Base-by-base conservation (phyloP, 2,797 vertebrate species). In the Scarus forsteni region DNA sequence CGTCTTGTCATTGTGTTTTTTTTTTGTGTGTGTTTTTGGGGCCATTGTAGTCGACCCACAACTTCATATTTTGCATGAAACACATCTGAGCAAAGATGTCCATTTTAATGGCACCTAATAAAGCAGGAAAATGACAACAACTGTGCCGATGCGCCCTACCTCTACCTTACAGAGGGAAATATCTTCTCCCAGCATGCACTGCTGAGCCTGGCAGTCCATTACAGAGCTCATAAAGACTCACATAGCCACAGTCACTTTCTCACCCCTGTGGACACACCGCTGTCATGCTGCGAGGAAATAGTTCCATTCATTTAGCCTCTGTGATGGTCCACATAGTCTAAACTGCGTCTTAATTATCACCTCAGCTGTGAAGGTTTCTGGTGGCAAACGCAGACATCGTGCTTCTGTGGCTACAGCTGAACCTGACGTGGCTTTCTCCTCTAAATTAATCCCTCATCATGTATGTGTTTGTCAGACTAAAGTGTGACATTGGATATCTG, bases 191-290 rank as follows among this genome's bases (percentile, higher is more conserved):
- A 80, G 60, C 79, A 68, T 80, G 83, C 57, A 49, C 3, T 49
- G 62, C 62, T 49, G 52, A 43, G 62, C 56, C 81, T 78, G 68
- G 66, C 59, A 75, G 63, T 64, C 71, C 35, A 56, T 86, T 51
- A 70, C 44, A 75, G 67, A 63, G 65, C 64, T 70, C 57, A 75
- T 67, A 69, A 69, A 78, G 74, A 82, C 85, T 85, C 85, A 81
- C 79, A 87, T 50, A 11, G 70, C 80, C 74, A 53, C 79, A 77
- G 80, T 77, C 63, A 44, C 66, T 70, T 87, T 85, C 51, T 81
- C 86, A 84, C 85, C 85, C 89, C 72, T 45, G 50, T 81, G 66
- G 67, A 79, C 80, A 49, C 77, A 38, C 63, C 73, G 46, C 73
- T 49, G 56, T 64, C 79, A 44, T 27, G 71, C 86, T 82, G 85